Conservation (phyloP, 1,140 invertebrate species). For the Riptortus pedestris region DNA sequence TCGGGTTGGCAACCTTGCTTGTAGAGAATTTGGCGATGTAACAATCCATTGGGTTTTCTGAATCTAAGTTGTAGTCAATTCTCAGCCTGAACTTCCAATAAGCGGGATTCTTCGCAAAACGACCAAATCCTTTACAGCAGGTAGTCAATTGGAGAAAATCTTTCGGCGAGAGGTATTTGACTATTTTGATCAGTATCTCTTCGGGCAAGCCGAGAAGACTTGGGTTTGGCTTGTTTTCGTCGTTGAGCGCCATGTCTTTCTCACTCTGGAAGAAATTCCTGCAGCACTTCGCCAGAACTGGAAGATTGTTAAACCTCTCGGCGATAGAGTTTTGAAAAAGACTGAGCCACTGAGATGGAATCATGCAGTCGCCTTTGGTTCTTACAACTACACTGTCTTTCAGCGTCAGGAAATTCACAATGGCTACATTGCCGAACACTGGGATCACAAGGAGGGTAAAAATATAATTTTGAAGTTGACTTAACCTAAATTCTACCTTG, state of each 20-base stretch:
- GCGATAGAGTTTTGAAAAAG: background rate
- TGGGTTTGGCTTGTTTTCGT: background rate
- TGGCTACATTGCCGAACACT: background rate
- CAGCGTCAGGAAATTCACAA: slow-evolving; percentile 1
- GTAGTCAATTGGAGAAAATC: slow-evolving; percentile 2
- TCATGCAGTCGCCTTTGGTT: background rate
- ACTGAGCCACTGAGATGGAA: background rate
- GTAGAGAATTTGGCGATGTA: background rate
- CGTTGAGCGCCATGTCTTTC: background rate
- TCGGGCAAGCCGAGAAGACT: background rate
- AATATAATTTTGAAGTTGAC: background rate
- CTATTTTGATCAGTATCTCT: background rate
- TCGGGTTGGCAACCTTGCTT: background rate
- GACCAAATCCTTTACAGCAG: background rate
- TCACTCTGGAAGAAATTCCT: background rate
- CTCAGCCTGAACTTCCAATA: background rate
- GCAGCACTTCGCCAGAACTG: background rate
- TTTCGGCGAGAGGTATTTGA: background rate
- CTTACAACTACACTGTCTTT: background rate
- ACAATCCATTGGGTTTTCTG: background rate
- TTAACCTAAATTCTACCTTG: background rate
- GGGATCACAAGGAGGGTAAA: background rate
- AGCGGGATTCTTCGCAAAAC: background rate
- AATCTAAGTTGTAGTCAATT: background rate
- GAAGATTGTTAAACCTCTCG: background rate